Evolutionary conservation across 2,113 vertebrate species (phyloP).

Genomic region (Baryphthengus martii): DNA sequence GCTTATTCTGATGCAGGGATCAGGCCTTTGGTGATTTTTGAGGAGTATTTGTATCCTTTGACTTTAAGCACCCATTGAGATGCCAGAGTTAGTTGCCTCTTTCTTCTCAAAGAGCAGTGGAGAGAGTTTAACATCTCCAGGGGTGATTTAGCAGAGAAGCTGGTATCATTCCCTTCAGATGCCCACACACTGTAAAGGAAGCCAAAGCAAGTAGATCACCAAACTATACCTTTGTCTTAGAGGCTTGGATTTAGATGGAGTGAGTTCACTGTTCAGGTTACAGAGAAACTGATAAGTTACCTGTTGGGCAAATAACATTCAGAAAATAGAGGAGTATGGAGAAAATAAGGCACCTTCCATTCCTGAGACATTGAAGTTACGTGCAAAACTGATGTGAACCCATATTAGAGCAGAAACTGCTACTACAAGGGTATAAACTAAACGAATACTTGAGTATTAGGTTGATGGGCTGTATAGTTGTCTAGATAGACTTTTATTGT

Average conservation of each 20-base stretch:
- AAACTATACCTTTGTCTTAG: neutral
- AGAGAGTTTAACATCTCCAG: neutral
- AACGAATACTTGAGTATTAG: neutral
- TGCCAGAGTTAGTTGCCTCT: neutral
- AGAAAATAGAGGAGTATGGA: neutral
- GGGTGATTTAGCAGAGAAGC: neutral
- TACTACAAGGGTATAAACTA: neutral
- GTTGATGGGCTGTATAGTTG: neutral
- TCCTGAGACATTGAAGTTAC: neutral
- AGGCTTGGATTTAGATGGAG: neutral
- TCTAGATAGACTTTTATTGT: neutral
- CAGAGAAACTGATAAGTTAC: neutral
- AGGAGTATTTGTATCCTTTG: neutral
- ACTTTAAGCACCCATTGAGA: neutral
- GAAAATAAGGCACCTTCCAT: neutral
- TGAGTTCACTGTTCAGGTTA: neutral
- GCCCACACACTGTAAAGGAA: neutral
- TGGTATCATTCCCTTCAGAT: rapidly evolving
- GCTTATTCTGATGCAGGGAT: neutral
- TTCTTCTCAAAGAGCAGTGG: neutral
- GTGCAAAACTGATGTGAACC: neutral
- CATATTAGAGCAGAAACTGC: neutral
- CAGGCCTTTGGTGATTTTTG: neutral
- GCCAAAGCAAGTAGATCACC: neutral
- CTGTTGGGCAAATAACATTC: neutral